Percentiles rank a stretch among this genome's conserved stretches.
These are phyloP conservation scores for Talpa occidentalis DNA, from an alignment of 2,113 vertebrate genomes.

Conservation along the genomic window DNA sequence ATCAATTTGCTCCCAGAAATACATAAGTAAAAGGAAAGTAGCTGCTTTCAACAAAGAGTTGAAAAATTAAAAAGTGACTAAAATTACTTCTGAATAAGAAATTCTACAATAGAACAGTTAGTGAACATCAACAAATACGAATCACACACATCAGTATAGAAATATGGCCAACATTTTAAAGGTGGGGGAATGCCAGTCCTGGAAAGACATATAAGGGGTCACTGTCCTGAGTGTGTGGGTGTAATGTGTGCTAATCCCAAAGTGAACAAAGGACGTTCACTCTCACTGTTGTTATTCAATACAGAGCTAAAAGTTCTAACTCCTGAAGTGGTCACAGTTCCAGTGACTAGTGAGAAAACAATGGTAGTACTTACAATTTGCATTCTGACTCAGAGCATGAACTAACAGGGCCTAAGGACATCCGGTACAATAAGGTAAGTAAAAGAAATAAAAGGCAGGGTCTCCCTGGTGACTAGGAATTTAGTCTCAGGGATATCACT, in stretches of 20 bases:
- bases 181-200: not conserved
- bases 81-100: slow-evolving; percentile 44
- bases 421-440: no score
- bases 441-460: no score
- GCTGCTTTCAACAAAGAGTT: not conserved
- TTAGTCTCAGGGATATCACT: no score
- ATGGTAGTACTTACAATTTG: no score
- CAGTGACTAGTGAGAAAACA: no score
- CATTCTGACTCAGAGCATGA: no score
- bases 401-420: no score
- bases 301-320: no score
- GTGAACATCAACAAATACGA: not conserved
- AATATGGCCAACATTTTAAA: not conserved
- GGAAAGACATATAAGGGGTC: not conserved
- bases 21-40: slow-evolving; percentile 26
- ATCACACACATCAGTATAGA: not conserved
- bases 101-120: not conserved
- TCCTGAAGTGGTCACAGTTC: no score
- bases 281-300: no score
- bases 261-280: no score
- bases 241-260: not conserved
- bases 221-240: not conserved
- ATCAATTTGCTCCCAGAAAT: slow-evolving; percentile 55
- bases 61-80: not conserved
- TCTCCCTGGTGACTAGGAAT: no score